These are phyloP conservation scores for Lepidurus apus DNA, from an alignment of 1,140 invertebrate genomes.

Conservation along the genomic window DNA sequence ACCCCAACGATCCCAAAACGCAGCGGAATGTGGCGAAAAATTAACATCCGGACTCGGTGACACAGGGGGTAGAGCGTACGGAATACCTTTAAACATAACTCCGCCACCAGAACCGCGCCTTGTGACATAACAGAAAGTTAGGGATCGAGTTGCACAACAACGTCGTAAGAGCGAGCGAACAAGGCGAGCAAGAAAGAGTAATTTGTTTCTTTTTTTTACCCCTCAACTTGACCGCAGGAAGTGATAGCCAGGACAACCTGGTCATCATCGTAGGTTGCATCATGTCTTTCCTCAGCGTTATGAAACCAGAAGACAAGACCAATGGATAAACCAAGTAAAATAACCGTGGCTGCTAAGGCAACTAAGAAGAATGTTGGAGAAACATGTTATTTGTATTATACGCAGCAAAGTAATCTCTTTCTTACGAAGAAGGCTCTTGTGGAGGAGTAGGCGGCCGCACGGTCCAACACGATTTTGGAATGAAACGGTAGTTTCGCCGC, in stretches of 20 bases:
- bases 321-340: neutral
- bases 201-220: conserved; percentile 47
- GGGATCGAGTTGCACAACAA: no score
- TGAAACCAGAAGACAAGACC: conserved; percentile 9
- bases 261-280: neutral
- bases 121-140: conserved; percentile 39
- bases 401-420: neutral
- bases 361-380: neutral
- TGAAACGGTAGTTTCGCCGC: neutral
- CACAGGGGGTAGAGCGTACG: conserved; percentile 73
- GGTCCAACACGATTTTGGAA: neutral
- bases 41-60: neutral
- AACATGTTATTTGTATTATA: neutral
- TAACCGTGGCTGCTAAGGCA: neutral
- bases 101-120: conserved; percentile 65
- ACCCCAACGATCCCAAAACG: conserved; percentile 57
- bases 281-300: neutral
- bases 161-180: no score
- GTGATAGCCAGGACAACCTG: conserved; percentile 53
- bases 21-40: neutral
- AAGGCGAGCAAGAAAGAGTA: neutral
- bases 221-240: conserved; percentile 70
- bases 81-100: conserved; percentile 75
- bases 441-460: neutral
- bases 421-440: conserved; percentile 15